Evolutionary conservation across 1,140 invertebrate genomes (phyloP).

Genomic region (Sweltsa coloradensis): DNA sequence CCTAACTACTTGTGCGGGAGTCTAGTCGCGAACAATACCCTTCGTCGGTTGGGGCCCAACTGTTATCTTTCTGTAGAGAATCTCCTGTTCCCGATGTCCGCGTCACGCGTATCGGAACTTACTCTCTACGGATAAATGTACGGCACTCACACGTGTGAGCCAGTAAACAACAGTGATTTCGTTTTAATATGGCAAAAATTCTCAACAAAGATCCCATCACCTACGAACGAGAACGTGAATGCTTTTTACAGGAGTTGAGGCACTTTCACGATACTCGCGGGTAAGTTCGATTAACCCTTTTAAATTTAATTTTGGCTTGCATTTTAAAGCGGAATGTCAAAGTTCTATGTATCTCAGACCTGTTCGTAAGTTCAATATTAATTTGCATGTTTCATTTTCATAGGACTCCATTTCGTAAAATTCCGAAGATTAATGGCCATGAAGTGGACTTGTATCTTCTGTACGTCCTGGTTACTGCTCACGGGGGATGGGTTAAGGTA

Average conservation of each 20-base stretch:
- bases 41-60: conserved; percentile 23
- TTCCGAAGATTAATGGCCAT: conserved; percentile 72
- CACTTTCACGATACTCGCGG: conserved; percentile 75
- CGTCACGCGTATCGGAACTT: conserved; percentile 21
- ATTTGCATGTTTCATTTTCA: conserved; percentile 24
- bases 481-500: conserved; percentile 89
- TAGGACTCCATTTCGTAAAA: conserved; percentile 62
- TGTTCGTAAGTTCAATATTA: neutral
- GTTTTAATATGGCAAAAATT: conserved; percentile 46
- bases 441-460: conserved; percentile 84
- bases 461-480: conserved; percentile 77
- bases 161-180: conserved; percentile 18
- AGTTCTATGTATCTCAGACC: too few species aligned
- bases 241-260: conserved; percentile 65
- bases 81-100: conserved; percentile 20
- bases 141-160: conserved; percentile 18
- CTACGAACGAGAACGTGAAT: conserved; percentile 54
- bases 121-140: conserved; percentile 19
- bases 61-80: conserved; percentile 21
- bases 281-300: conserved; percentile 46
- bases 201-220: conserved; percentile 57
- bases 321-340: too few species aligned
- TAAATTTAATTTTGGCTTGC: too few species aligned
- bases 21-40: conserved; percentile 22
- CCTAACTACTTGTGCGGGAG: conserved; percentile 22